Base-by-base conservation (phyloP, 2,113 vertebrate genomes). In the Anseranas semipalmata region DNA sequence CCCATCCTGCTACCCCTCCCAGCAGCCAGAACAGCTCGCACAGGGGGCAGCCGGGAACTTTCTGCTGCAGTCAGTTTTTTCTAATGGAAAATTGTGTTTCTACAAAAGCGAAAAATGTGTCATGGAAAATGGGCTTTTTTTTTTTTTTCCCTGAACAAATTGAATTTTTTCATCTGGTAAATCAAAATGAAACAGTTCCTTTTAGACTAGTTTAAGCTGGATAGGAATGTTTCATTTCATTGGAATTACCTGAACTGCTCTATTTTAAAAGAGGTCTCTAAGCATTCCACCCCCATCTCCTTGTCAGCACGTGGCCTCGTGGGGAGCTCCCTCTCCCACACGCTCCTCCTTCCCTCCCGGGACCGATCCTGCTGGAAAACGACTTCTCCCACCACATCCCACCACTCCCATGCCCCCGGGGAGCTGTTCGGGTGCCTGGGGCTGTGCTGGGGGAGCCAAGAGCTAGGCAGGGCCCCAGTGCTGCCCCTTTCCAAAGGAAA, bases 51-150 rank as follows among this genome's bases (percentile, higher is more conserved):
- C 17, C 45, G 15, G 65, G 79, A 88, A 81, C 19, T 75, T 89
- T 65, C 39, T 19, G 14, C 39, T 48, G 21, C 15, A 56, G 19
- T 15, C 41, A 4, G 41, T 55, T 56, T 63, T 39, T 91, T 21
- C 35, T 85, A 22, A 33, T 18, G 58, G 50, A 86, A 92, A 89
- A 74, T 52, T 27, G 41, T 7, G 9, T n/a, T 91, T 78, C 33
- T 65, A 53, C 43, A 45, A 58, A 85, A 48, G 9, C 15, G 5
- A 55, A 80, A 90, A 46, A 33, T 33, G 9, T 22, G 16, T 28
- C 1, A 5, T 25, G 32, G 35, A 19, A 91, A 81, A 67, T 0
- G 0, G 5, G 52, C 2, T 7, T 7, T 41, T 4, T 48, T n/a
- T 22, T 27, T 6, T 14, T 18, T 18, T 17, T n/a, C n/a, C 25